phyloP scores from a whole-genome alignment of 2,888 invertebrate genomes.

The Pseudanteris insignis region DNA sequence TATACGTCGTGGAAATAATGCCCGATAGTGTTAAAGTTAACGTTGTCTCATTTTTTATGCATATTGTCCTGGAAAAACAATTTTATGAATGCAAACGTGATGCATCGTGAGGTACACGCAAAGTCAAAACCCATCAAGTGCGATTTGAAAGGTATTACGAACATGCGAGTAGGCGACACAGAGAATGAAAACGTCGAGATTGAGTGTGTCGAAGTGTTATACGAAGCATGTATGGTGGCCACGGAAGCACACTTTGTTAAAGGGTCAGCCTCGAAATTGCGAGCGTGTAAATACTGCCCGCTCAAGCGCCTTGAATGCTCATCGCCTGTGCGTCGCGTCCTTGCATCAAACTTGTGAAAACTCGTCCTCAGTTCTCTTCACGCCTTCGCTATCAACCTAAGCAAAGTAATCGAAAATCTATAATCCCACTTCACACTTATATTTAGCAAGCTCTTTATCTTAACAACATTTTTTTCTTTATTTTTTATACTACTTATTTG shows the following conservation, averaged over 20 bases:
- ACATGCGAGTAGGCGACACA: constrained; percentile 8
- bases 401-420: too few species aligned
- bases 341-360: background rate
- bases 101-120: background rate
- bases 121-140: constrained; percentile 4
- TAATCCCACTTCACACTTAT: too few species aligned
- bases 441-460: too few species aligned
- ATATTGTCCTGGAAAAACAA: too few species aligned
- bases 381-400: too few species aligned
- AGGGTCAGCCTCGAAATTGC: constrained; percentile 24
- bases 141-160: constrained; percentile 4
- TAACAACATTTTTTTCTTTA: too few species aligned
- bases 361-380: too few species aligned
- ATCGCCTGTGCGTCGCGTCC: background rate
- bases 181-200: constrained; percentile 7
- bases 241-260: constrained; percentile 32
- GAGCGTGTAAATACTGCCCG: constrained; percentile 15
- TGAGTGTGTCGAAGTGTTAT: constrained; percentile 16
- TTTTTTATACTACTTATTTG: too few species aligned
- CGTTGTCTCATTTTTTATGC: too few species aligned
- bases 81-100: too few species aligned
- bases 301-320: constrained; percentile 12
- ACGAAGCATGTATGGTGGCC: constrained; percentile 23
- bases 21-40: too few species aligned
- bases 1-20: too few species aligned